A percentile compares a stretch with the other conserved stretches of the same genome.
Conservation (phyloP, 2,888 invertebrate species). For the Ochropleura leucogaster region DNA sequence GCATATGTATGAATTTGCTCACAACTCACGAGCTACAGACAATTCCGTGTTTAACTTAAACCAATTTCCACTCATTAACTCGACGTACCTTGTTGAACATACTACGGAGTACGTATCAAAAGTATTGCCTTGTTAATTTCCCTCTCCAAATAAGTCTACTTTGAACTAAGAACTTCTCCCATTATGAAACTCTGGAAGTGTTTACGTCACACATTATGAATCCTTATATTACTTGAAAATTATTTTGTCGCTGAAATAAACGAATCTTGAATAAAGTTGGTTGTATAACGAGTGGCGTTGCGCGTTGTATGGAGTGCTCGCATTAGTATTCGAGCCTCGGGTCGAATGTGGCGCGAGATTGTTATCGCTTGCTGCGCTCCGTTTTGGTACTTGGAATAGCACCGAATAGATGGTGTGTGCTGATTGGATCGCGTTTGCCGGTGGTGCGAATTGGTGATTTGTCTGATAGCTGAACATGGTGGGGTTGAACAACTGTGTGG, state of each 20-base stretch:
- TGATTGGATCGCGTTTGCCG: constrained; percentile 66
- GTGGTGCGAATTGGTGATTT: constrained; percentile 60
- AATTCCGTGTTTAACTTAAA: constrained; percentile 67
- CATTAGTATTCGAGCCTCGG: constrained; percentile 75
- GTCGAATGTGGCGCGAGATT: constrained; percentile 75
- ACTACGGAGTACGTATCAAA: constrained; percentile 63
- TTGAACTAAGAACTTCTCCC: constrained; percentile 66
- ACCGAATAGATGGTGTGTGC: constrained; percentile 66
- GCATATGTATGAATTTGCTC: constrained; percentile 57
- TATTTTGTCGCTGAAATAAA: constrained; percentile 71
- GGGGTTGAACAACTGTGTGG: constrained; percentile 37
- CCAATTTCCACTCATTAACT: constrained; percentile 67
- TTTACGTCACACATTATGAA: constrained; percentile 70
- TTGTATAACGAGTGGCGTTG: constrained; percentile 69
- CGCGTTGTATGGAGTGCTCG: constrained; percentile 70
- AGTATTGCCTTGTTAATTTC: constrained; percentile 68
- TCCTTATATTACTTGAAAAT: constrained; percentile 70
- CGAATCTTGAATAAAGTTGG: constrained; percentile 69
- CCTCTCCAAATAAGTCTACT: constrained; percentile 58
- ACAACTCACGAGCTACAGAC: constrained; percentile 54
- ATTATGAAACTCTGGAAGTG: constrained; percentile 67
- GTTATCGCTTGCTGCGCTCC: constrained; percentile 73
- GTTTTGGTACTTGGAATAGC: constrained; percentile 63
- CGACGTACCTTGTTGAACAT: constrained; percentile 62
- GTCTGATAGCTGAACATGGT: constrained; percentile 56